Conservation (phyloP, 2,888 invertebrate genomes). For the Volucella bombylans region DNA sequence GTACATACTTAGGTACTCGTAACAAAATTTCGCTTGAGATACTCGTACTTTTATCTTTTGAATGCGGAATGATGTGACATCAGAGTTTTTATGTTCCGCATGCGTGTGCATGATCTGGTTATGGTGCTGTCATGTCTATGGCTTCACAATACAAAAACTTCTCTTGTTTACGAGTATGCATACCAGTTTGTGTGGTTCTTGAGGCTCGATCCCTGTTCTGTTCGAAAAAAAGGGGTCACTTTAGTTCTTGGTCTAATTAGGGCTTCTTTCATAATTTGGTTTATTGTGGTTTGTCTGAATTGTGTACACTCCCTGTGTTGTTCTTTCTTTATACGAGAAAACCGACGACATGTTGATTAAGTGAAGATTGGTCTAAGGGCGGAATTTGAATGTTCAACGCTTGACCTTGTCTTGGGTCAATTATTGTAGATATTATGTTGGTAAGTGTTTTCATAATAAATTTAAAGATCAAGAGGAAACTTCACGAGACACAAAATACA, state of each 20-base stretch:
- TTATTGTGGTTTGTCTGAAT: not conserved
- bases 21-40: slow-evolving; percentile 18
- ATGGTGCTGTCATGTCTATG: slow-evolving; percentile 8
- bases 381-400: not conserved
- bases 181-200: slow-evolving; percentile 4
- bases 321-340: slow-evolving; percentile 1
- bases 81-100: slow-evolving; percentile 11
- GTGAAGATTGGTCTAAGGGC: slow-evolving; percentile 29
- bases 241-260: slow-evolving; percentile 37
- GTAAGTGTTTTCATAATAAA: slow-evolving; percentile 10
- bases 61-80: slow-evolving; percentile 60
- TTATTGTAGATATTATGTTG: not conserved
- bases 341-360: not conserved
- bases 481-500: not conserved
- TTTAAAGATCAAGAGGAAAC: not conserved
- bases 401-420: slow-evolving; percentile 33
- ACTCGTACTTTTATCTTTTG: slow-evolving; percentile 44
- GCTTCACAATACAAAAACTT: slow-evolving; percentile 17
- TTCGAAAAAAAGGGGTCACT: slow-evolving; percentile 18
- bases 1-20: no score
- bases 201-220: not conserved
- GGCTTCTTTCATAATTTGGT: slow-evolving; percentile 28
- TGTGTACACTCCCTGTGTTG: slow-evolving; percentile 7
- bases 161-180: slow-evolving; percentile 25
- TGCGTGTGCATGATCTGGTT: not conserved